Evolutionary conservation across 2,113 vertebrate genomes (phyloP).

Genomic region (Oreotrochilus melanogaster): DNA sequence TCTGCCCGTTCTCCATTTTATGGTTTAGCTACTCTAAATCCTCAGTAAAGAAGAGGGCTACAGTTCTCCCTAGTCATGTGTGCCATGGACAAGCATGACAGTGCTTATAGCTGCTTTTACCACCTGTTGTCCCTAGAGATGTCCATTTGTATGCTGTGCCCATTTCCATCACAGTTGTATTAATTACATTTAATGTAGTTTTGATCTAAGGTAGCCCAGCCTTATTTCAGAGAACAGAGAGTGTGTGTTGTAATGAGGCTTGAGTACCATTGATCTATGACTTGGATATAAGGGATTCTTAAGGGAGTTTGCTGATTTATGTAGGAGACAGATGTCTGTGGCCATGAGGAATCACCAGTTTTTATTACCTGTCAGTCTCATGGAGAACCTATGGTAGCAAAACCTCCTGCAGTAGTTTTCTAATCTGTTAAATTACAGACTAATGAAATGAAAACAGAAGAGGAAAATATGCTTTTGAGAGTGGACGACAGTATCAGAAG

Average conservation of each 20-base stretch:
- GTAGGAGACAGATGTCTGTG: slow-evolving; percentile 63
- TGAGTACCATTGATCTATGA: slow-evolving; percentile 70
- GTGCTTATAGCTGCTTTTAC: neutral
- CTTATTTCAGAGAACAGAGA: slow-evolving; percentile 21
- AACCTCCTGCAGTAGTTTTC: slow-evolving; percentile 38
- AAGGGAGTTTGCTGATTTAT: slow-evolving; percentile 69
- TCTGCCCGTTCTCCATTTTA: neutral
- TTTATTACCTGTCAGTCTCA: slow-evolving; percentile 67
- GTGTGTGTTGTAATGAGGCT: slow-evolving; percentile 46
- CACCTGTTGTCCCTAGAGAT: neutral
- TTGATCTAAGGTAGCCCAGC: slow-evolving; percentile 26
- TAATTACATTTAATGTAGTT: slow-evolving; percentile 70
- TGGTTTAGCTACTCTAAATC: neutral
- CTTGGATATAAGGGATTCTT: slow-evolving; percentile 55
- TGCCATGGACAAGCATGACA: neutral
- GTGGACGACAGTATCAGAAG: neutral
- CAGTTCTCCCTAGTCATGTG: neutral
- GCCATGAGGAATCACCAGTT: slow-evolving; percentile 62
- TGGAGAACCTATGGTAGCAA: slow-evolving; percentile 33
- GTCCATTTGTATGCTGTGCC: slow-evolving; percentile 2
- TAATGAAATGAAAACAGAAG: slow-evolving; percentile 43
- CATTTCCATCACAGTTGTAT: slow-evolving; percentile 51
- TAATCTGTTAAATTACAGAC: slow-evolving; percentile 66
- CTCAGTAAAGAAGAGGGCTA: neutral
- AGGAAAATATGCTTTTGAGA: neutral